These are phyloP conservation scores for Diacarnus erythraeanus DNA, from an alignment of 37 sponge, comb jelly and placozoan species.

Conservation along the genomic window DNA sequence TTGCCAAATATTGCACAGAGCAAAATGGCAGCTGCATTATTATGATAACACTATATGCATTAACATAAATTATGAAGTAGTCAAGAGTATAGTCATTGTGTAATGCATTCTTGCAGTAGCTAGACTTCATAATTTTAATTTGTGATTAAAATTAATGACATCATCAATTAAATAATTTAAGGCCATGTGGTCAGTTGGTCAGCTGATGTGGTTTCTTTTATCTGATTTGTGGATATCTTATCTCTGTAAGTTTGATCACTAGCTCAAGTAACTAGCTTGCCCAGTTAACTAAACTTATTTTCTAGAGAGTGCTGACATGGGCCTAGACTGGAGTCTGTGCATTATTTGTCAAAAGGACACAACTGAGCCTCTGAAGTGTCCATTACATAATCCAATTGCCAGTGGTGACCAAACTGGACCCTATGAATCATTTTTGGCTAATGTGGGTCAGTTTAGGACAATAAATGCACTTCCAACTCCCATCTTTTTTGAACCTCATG, in stretches of 20 bases:
- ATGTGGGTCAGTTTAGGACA: neutral
- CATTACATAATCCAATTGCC: neutral
- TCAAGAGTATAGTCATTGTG: no score
- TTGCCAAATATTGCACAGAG: conserved; percentile 5
- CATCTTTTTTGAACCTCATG: neutral
- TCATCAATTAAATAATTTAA: no score
- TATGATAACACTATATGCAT: no score
- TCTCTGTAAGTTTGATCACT: neutral
- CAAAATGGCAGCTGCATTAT: neutral
- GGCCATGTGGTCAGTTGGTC: neutral
- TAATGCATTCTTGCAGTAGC: no score
- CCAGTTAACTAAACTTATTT: no score
- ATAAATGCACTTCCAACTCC: neutral
- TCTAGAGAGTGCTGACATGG: no score
- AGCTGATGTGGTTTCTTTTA: no score
- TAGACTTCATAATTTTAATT: neutral
- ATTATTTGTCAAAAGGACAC: neutral
- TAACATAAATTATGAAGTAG: no score
- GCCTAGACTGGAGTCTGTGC: no score
- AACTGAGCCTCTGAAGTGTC: neutral
- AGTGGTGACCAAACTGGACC: neutral
- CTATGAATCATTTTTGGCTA: neutral
- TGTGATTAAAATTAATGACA: no score
- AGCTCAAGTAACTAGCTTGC: neutral
- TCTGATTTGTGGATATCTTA: neutral